Evolutionary conservation across 2,797 vertebrate genomes (phyloP), one percentile per base, ranked within the genome.

Genomic region (Trachurus trachurus): DNA sequence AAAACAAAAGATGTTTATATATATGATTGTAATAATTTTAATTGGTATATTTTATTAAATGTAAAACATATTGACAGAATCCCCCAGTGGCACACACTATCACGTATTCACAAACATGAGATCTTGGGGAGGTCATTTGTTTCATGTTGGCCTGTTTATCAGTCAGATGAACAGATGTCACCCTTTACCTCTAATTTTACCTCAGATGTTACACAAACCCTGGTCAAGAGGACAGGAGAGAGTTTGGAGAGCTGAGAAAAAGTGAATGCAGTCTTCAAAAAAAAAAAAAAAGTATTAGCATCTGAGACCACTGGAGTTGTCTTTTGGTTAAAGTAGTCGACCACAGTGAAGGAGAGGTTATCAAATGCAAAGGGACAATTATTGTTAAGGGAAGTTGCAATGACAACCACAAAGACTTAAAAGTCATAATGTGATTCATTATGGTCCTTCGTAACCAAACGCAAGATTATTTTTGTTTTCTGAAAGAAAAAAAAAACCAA

Each of bases 21-120:
- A 91, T 94, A 93, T 92, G 81, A 94, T 93, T 93, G 91, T 93
- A 90, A 90, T 93, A 76, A 92, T 90, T 94, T 94, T 84, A 92
- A 95, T 93, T 92, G 92, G 87, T 94, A 92, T 94, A 93, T 95
- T 94, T 95, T 93, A 92, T 89, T 92, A 93, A 90, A 93, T 93
- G 90, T 94, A 89, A 93, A 92, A 93, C 90, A 91, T 90, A 88
- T 83, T 83, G 84, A 94, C 80, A 83, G 69, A 89, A 85, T 78
- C 84, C 87, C 86, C 89, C 80, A 73, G 79, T 57, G 84, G 84
- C 92, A 88, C 92, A 92, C 85, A 76, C 78, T 61, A 71, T 74
- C 85, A 87, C 82, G 53, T 77, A 89, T 63, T 90, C 89, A 93
- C 88, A 81, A 78, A 89, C 81, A 89, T 39, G 66, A 89, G 84